phyloP scores from a whole-genome alignment of 2,113 vertebrate species.

The Alces alces region DNA sequence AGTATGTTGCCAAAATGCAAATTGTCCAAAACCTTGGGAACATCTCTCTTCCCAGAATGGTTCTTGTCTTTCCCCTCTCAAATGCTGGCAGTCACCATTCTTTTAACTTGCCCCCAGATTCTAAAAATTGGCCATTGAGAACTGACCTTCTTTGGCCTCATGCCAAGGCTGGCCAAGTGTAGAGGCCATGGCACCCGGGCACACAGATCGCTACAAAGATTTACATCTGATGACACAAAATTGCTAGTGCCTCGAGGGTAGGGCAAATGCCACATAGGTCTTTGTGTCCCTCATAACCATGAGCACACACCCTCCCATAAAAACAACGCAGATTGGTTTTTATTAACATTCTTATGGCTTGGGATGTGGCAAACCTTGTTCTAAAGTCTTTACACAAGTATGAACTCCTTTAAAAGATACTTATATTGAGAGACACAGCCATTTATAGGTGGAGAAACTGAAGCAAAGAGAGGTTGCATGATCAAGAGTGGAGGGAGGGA shows the following conservation, averaged over 20 bases:
- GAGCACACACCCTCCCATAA: not conserved
- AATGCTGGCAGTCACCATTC: not conserved
- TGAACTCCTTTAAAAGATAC: not conserved
- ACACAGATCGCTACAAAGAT: not conserved
- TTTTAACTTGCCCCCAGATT: not conserved
- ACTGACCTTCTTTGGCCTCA: not conserved
- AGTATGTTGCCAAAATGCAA: not conserved
- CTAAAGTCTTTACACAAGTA: not conserved
- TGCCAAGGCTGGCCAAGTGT: not conserved
- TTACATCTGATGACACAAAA: not conserved
- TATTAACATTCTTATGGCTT: not conserved
- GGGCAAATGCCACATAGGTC: not conserved
- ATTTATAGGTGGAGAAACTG: not conserved
- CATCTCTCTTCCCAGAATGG: not conserved
- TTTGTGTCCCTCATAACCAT: not conserved
- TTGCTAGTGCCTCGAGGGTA: not conserved
- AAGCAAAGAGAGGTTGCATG: not conserved
- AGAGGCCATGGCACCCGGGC: not conserved
- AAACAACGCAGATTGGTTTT: not conserved
- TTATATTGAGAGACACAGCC: not conserved
- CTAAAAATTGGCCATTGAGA: not conserved
- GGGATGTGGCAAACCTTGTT: not conserved
- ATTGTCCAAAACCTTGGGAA: not conserved
- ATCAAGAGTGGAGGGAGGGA: not conserved
- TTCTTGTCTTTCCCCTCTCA: not conserved